Evolutionary conservation across 2,888 invertebrate genomes (phyloP).

Genomic region (Himalopsyche anomala): DNA sequence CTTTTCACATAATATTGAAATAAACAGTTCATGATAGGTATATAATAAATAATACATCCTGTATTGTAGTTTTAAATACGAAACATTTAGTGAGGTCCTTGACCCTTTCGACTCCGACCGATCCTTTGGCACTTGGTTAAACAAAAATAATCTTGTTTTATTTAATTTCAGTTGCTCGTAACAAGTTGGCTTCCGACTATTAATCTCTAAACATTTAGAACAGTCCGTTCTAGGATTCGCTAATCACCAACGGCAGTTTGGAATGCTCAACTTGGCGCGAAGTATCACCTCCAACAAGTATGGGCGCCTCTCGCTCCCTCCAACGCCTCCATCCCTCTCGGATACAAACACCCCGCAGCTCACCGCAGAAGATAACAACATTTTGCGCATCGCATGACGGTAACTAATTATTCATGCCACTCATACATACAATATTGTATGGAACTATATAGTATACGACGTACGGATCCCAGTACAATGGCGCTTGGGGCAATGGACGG

Average conservation of each 20-base stretch:
- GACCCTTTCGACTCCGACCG: neutral
- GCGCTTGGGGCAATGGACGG: slow-evolving; percentile 12
- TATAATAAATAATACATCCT: too few species aligned
- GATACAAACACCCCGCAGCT: neutral
- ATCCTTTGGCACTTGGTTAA: neutral
- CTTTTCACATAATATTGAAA: too few species aligned
- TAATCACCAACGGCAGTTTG: slow-evolving; percentile 20
- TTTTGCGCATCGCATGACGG: slow-evolving; percentile 54
- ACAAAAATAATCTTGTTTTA: neutral
- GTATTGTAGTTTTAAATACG: too few species aligned
- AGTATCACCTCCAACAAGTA: slow-evolving; percentile 30
- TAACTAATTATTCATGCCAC: slow-evolving; percentile 59
- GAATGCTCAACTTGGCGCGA: slow-evolving; percentile 22
- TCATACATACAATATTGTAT: slow-evolving; percentile 50
- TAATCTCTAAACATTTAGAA: slow-evolving; percentile 16
- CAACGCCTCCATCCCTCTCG: neutral
- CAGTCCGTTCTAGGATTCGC: slow-evolving; percentile 29
- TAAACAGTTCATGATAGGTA: too few species aligned
- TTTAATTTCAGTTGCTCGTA: slow-evolving; percentile 3
- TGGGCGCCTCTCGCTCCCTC: neutral
- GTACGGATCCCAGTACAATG: neutral
- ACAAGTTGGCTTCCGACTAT: slow-evolving; percentile 30
- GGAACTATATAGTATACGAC: neutral
- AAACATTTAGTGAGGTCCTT: neutral
- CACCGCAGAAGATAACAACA: slow-evolving; percentile 36